Evolutionary conservation across 1,140 invertebrate genomes (phyloP), one percentile per base, ranked within the genome.

Genomic region (Lordiphosa collinella): DNA sequence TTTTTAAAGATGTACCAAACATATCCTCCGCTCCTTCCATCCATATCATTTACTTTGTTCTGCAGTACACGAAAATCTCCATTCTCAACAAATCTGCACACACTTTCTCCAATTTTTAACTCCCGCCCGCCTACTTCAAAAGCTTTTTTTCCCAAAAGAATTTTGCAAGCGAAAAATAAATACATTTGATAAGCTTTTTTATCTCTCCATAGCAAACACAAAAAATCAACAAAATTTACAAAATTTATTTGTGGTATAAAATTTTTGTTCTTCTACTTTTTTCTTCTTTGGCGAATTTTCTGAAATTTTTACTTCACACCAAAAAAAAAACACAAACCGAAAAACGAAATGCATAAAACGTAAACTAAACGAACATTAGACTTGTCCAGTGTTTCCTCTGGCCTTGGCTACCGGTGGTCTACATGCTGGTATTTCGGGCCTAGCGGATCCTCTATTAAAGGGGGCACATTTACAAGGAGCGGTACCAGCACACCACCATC

Each of bases 391-490:
- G 65, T 89, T 89, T 89, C 88, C 88, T 87, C 78, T 89, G 65
- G 87, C 88, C 49, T 76, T 89, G 78, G 88, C 88, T 74, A 78
- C 85, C 72, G 86, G 88, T 87, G 88, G 88, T 75, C 85, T 89
- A 67, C 88, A 89, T 85, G 86, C 88, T 87, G 88, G 88, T 70
- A 87, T 93, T 91, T 91, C 92, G 92, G 92, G 93, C 91, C 92
- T 92, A 89, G 90, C 91, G 89, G 92, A 92, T 90, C 93, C 93
- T 89, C 91, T 93, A 91, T 92, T 94, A 92, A 93, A 94, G 92
- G 92, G 93, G 92, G 92, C 93, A 91, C 93, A 94, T 90, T 92
- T 94, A 90, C 92, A 92, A 92, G 93, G 93, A 91, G 93, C 93
- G 88, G 92, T 94, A 91, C 93, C 93, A 90, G 93, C 93, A 89